Percentiles rank a stretch among this genome's conserved stretches.
Evolutionary conservation across 30 jellyfish, hydroid and myxozoan species (phyloP).

Genomic region (Turritopsis dohrnii): DNA sequence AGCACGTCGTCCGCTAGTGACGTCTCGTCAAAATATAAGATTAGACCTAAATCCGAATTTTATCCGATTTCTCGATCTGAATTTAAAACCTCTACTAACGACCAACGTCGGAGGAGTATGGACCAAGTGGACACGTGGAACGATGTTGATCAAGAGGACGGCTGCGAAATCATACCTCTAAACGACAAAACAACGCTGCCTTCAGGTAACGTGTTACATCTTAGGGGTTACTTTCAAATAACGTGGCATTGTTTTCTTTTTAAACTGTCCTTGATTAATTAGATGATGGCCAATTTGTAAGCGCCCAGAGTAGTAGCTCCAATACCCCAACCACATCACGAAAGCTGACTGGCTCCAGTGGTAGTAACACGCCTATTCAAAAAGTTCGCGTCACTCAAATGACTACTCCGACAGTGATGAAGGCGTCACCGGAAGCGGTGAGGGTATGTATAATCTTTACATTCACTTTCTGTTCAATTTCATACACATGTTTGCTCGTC

Average conservation of each 20-base stretch:
- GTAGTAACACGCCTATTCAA: conserved; percentile 25
- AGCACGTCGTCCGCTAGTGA: conserved; percentile 29
- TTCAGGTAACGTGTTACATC: not conserved
- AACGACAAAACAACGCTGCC: not conserved
- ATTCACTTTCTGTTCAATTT: not conserved
- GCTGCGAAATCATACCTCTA: conserved; percentile 19
- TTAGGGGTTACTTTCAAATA: not conserved
- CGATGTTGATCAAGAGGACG: not conserved
- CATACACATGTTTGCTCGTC: not conserved
- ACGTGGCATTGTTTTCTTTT: not conserved
- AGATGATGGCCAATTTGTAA: not conserved
- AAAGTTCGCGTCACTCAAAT: conserved; percentile 43
- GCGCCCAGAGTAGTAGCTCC: conserved; percentile 4
- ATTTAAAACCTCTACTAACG: not conserved
- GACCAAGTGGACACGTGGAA: not conserved
- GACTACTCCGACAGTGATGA: conserved; percentile 20
- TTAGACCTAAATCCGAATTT: conserved; percentile 34
- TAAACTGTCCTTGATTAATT: not conserved
- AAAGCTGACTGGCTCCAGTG: not conserved
- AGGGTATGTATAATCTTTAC: not conserved
- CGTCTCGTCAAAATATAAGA: not conserved
- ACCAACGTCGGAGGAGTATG: conserved; percentile 17
- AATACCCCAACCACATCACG: not conserved
- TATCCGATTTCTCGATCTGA: conserved; percentile 8
- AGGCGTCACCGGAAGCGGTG: conserved; percentile 28